phyloP scores from a whole-genome alignment of 2,113 vertebrate species.

The Hypomesus transpacificus region DNA sequence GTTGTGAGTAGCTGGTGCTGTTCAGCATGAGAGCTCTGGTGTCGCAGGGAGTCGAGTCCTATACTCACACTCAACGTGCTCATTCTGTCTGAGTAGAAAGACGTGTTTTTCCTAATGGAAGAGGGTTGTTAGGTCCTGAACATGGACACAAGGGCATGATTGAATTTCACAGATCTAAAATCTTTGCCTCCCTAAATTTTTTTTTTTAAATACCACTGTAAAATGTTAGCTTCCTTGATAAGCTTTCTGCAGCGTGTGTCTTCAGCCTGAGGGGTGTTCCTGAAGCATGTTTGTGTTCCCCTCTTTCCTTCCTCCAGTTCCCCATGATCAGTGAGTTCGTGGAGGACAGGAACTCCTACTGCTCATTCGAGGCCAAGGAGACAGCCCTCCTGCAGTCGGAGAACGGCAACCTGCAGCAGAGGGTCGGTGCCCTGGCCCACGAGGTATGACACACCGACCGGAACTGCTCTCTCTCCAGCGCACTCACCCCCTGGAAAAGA shows the following conservation, averaged over 20 bases:
- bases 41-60: constrained; percentile 1
- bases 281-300: neutral
- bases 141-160: constrained; percentile 34
- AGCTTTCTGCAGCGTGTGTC: too few relatives aligned
- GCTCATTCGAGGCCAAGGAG: constrained; percentile 87
- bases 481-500: neutral
- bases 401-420: constrained; percentile 88
- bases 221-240: too few relatives aligned
- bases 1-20: constrained; percentile 20
- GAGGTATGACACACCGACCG: constrained; percentile 74
- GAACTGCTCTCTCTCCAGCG: neutral
- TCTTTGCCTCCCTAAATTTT: too few relatives aligned
- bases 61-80: constrained; percentile 46
- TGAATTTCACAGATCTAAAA: neutral
- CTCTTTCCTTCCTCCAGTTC: constrained; percentile 70
- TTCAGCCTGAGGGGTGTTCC: too few relatives aligned
- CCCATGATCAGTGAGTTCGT: constrained; percentile 90
- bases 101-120: constrained; percentile 56
- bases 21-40: neutral
- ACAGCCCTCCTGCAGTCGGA: constrained; percentile 89
- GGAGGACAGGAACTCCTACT: constrained; percentile 82
- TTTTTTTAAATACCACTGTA: too few relatives aligned
- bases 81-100: constrained; percentile 47
- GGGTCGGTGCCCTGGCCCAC: constrained; percentile 88
- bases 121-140: constrained; percentile 52